Base-by-base conservation (phyloP, 2,113 vertebrate species). In the Corvus moneduloides region DNA sequence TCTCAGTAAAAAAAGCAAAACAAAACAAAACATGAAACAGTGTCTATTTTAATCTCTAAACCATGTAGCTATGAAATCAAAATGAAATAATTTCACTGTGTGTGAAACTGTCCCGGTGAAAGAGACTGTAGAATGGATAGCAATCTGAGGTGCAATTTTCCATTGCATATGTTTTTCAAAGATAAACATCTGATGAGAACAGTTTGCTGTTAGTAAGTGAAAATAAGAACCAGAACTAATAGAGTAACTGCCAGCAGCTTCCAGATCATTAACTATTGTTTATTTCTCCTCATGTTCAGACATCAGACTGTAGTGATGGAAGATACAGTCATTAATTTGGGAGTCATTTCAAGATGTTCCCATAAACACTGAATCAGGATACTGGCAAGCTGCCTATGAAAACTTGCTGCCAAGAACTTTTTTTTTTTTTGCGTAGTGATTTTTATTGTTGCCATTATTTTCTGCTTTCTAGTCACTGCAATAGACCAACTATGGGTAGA, bases 331-430 rank as follows among this genome's bases (percentile, higher is more conserved):
- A 97, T 96, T 95, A 97, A 93, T 94, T 96, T 95, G 94, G 94
- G 67, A 97, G 94, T 85, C 30, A 97, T 97, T 97, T 97, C 97
- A 98, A 98, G 98, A 98, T 98, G 98, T 98, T 98, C 98, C 98
- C 98, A 98, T 98, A 98, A 98, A 98, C 94, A 97, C 90, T 97
- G 97, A 97, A 97, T 98, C 97, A 98, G 97, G 96, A 96, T 96
- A 48, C 88, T 97, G 97, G 96, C 95, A 96, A 92, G 32, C 15
- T 91, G 91, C 94, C 94, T 83, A 69, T 84, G 79, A 90, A 93
- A 91, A 94, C 39, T 84, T 89, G 72, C 43, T 96, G 96, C 94
- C 94, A 96, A 91, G 11, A 89, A 35, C 10, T 28, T 44, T 79
- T 92, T 44, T 43, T 26, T 13, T 3, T 76, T 88, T 56, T 56